A percentile compares a stretch with the other conserved stretches of the same genome.
Evolutionary conservation across 1,140 invertebrate genomes (phyloP).

Genomic region (Drosophila rhopaloa): DNA sequence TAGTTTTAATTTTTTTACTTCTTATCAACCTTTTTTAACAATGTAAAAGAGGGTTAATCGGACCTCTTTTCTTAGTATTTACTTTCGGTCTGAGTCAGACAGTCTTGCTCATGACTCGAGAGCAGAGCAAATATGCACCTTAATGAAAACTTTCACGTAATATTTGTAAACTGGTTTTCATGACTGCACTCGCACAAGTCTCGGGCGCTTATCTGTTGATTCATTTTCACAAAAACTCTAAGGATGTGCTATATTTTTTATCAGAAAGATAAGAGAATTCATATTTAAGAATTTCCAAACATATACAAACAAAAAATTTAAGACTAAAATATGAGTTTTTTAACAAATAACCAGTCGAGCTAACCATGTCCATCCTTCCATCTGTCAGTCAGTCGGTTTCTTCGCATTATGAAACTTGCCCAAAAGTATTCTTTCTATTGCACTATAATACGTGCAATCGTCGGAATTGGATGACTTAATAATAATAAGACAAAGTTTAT

Average conservation of each 20-base stretch:
- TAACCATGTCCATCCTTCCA: too few species aligned
- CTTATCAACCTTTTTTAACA: background rate
- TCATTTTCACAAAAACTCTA: constrained; percentile 1
- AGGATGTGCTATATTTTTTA: constrained; percentile 1
- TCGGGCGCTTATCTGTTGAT: constrained; percentile 6
- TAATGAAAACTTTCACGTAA: constrained; percentile 36
- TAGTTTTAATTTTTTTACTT: background rate
- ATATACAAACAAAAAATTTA: background rate
- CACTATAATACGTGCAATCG: too few species aligned
- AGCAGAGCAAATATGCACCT: constrained; percentile 42
- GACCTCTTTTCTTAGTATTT: constrained; percentile 1
- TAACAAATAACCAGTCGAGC: too few species aligned
- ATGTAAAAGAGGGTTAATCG: background rate
- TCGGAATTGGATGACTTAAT: too few species aligned
- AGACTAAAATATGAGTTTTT: too few species aligned
- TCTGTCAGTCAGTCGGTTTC: too few species aligned
- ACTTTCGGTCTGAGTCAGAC: constrained; percentile 18
- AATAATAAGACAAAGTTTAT: too few species aligned
- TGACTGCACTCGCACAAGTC: constrained; percentile 8
- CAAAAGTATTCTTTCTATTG: too few species aligned
- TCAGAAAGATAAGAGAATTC: background rate
- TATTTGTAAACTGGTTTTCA: constrained; percentile 41
- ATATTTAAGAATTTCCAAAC: background rate
- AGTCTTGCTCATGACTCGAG: constrained; percentile 15
- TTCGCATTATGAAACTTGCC: too few species aligned